A percentile compares a stretch with the other conserved stretches of the same genome.
Evolutionary conservation across 1,140 invertebrate genomes (phyloP).

Genomic region (Drosophila mojavensis): DNA sequence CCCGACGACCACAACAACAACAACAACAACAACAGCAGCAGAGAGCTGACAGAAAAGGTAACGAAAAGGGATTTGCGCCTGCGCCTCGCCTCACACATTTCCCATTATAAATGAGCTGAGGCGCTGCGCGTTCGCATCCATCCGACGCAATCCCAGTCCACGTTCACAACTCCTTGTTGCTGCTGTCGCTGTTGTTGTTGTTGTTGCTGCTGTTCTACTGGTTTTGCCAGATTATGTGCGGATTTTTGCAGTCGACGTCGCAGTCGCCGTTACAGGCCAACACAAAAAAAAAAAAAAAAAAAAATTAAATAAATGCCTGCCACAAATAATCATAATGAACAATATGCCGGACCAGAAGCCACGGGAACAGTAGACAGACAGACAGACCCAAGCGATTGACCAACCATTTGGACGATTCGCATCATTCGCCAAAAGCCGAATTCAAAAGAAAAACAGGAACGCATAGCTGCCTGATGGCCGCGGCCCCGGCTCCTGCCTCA

Average conservation of each 20-base stretch:
- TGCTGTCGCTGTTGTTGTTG: slow-evolving; percentile 63
- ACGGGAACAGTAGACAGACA: slow-evolving; percentile 11
- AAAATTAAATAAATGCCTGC: slow-evolving; percentile 41
- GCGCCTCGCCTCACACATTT: slow-evolving; percentile 48
- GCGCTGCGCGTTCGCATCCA: slow-evolving; percentile 7
- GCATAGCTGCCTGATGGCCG: slow-evolving; percentile 38
- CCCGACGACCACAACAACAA: slow-evolving; percentile 42
- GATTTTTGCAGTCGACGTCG: slow-evolving; percentile 65
- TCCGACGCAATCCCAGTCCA: slow-evolving; percentile 1
- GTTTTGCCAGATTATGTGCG: slow-evolving; percentile 80
- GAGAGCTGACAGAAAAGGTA: slow-evolving; percentile 46
- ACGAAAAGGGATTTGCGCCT: slow-evolving; percentile 70
- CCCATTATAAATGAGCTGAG: slow-evolving; percentile 56
- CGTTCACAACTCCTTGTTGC: background rate
- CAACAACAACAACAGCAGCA: slow-evolving; percentile 19
- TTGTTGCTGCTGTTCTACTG: slow-evolving; percentile 76
- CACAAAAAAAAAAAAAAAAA: too few relatives aligned
- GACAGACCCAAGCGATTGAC: slow-evolving; percentile 26
- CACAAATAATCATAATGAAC: slow-evolving; percentile 80
- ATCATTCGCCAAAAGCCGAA: slow-evolving; percentile 48
- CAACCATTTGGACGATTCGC: slow-evolving; percentile 16
- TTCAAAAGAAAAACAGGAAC: slow-evolving; percentile 74
- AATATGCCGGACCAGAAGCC: slow-evolving; percentile 51
- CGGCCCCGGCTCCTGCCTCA: slow-evolving; percentile 13
- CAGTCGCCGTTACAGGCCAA: slow-evolving; percentile 13